Conservation (phyloP, 2,113 vertebrate genomes). For the Lampris megalopsis region DNA sequence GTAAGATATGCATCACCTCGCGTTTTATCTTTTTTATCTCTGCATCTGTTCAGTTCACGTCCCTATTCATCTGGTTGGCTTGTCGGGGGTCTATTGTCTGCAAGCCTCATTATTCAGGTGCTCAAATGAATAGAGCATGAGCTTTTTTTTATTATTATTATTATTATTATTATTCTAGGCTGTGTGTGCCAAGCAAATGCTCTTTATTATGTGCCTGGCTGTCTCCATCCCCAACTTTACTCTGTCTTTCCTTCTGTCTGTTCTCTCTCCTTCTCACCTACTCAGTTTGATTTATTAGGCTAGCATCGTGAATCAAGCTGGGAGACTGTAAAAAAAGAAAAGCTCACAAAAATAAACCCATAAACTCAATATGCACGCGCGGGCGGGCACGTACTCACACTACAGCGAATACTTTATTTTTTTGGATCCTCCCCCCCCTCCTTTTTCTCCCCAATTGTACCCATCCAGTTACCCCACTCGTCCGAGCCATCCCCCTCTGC, state of each 20-base stretch:
- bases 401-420: too few relatives aligned
- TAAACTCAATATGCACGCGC: too few relatives aligned
- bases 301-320: slow-evolving; percentile 10
- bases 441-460: too few relatives aligned
- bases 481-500: too few relatives aligned
- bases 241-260: background rate
- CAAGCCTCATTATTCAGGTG: slow-evolving; percentile 21
- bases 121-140: slow-evolving; percentile 34
- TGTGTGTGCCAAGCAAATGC: too few relatives aligned
- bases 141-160: background rate
- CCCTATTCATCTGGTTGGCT: slow-evolving; percentile 9
- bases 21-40: background rate
- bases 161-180: too few relatives aligned
- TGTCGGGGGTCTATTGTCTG: slow-evolving; percentile 20
- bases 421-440: too few relatives aligned
- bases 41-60: background rate
- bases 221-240: background rate
- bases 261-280: too few relatives aligned
- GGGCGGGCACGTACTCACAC: too few relatives aligned
- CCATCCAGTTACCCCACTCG: too few relatives aligned
- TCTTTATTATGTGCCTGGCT: background rate
- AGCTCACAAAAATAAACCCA: too few relatives aligned
- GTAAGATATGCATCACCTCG: background rate
- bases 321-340: background rate
- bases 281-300: too few relatives aligned